These are phyloP conservation scores for Cairina moschata DNA, from an alignment of 2,113 vertebrate species.

Conservation along the genomic window DNA sequence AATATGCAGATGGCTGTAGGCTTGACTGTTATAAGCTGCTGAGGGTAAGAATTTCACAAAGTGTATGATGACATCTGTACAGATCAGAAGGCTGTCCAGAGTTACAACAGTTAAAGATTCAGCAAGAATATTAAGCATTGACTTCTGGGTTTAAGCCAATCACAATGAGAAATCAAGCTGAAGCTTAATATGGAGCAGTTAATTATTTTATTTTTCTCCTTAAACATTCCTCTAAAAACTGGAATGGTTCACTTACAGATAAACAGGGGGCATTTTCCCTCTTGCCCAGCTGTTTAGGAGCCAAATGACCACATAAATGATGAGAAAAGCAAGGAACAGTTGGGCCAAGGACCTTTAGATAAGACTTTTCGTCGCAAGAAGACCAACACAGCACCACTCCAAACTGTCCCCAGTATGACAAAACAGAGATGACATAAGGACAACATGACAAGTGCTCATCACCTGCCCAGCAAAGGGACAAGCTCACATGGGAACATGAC, in stretches of 20 bases:
- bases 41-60: slow-evolving; percentile 49
- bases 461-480: accelerated
- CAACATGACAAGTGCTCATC: neutral
- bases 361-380: neutral
- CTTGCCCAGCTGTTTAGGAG: neutral
- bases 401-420: neutral
- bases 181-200: neutral
- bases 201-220: neutral
- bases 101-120: slow-evolving; percentile 52
- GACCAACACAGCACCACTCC: neutral
- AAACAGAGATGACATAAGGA: neutral
- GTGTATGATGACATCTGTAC: slow-evolving; percentile 12
- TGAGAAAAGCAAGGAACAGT: neutral
- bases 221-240: neutral
- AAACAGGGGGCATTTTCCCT: neutral
- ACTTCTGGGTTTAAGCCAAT: slow-evolving; percentile 46
- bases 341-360: neutral
- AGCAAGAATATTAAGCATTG: slow-evolving; percentile 37
- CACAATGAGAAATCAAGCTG: slow-evolving; percentile 18
- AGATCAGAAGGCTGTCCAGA: slow-evolving; percentile 54
- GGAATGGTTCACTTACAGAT: neutral
- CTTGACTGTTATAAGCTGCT: neutral
- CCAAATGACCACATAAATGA: neutral
- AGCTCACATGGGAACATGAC: neutral
- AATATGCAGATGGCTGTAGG: neutral